phyloP scores from a whole-genome alignment of 2,888 invertebrate species.

The Cenopis cana region DNA sequence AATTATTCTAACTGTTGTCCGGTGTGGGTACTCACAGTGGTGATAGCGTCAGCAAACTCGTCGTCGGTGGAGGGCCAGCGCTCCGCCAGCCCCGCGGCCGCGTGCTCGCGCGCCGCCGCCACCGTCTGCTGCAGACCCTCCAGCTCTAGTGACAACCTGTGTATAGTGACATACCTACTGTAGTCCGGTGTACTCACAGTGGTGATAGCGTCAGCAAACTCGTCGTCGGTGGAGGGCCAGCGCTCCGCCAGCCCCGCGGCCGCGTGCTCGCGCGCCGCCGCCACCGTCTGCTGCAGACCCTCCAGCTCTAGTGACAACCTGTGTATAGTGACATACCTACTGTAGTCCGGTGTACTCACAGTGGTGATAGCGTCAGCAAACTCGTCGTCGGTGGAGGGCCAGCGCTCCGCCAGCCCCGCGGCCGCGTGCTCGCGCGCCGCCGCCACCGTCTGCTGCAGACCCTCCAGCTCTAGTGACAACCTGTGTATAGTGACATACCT shows the following conservation, averaged over 20 bases:
- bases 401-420: slow-evolving; percentile 57
- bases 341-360: slow-evolving; percentile 59
- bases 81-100: slow-evolving; percentile 53
- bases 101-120: slow-evolving; percentile 59
- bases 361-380: slow-evolving; percentile 85
- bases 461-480: slow-evolving; percentile 64
- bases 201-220: slow-evolving; percentile 84
- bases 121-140: slow-evolving; percentile 68
- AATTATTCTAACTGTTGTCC: too few species aligned
- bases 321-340: slow-evolving; percentile 16
- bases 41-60: slow-evolving; percentile 84
- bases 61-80: slow-evolving; percentile 80
- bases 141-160: slow-evolving; percentile 65
- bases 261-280: slow-evolving; percentile 58
- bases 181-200: slow-evolving; percentile 70
- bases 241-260: slow-evolving; percentile 57
- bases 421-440: slow-evolving; percentile 57
- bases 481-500: slow-evolving; percentile 51
- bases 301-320: slow-evolving; percentile 68
- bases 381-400: slow-evolving; percentile 82
- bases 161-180: background rate
- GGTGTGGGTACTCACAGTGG: slow-evolving; percentile 77
- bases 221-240: slow-evolving; percentile 80
- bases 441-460: slow-evolving; percentile 66
- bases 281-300: slow-evolving; percentile 65